These are phyloP conservation scores for Hyperoodon ampullatus DNA, from an alignment of 2,113 vertebrate species.

Conservation along the genomic window DNA sequence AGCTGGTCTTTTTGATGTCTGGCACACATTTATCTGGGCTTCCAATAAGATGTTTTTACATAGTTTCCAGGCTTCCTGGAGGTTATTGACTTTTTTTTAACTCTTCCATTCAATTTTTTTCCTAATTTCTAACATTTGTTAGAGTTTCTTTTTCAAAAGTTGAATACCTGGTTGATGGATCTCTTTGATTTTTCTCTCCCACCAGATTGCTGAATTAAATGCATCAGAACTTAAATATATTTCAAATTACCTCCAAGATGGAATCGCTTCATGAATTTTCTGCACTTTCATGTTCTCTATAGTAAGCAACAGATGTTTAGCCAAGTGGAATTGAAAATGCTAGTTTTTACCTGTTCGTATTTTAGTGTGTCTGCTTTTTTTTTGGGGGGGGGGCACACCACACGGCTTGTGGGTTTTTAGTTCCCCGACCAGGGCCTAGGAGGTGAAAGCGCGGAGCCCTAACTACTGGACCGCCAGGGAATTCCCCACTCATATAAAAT, in stretches of 20 bases:
- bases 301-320: constrained; percentile 78
- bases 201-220: constrained; percentile 76
- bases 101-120: constrained; percentile 72
- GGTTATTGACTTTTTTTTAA: constrained; percentile 77
- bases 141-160: constrained; percentile 76
- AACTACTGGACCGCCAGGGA: neutral
- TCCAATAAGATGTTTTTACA: constrained; percentile 82
- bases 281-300: constrained; percentile 75
- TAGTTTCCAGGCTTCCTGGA: constrained; percentile 78
- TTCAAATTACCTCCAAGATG: constrained; percentile 78
- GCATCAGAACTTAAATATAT: constrained; percentile 79
- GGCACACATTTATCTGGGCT: constrained; percentile 80
- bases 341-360: constrained; percentile 58
- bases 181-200: constrained; percentile 76
- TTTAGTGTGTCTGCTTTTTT: constrained; percentile 37
- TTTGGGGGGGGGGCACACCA: neutral
- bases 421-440: neutral
- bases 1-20: constrained; percentile 82
- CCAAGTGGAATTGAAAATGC: constrained; percentile 61
- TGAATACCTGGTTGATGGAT: constrained; percentile 77
- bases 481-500: neutral
- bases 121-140: constrained; percentile 80
- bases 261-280: constrained; percentile 72
- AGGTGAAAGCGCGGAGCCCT: neutral
- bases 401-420: neutral